Evolutionary conservation across 2,888 invertebrate species (phyloP).

Genomic region (Corbicula japonica): DNA sequence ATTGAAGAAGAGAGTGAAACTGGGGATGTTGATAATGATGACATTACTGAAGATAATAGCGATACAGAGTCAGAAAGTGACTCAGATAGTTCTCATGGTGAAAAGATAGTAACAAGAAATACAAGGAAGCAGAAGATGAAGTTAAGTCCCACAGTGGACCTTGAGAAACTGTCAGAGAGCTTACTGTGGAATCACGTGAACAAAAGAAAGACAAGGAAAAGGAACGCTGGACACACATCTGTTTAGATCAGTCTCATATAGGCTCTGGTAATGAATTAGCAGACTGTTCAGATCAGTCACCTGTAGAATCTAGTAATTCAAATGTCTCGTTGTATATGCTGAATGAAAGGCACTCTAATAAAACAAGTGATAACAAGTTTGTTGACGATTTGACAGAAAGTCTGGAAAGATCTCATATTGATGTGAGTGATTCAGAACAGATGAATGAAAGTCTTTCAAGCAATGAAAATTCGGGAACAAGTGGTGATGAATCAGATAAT

Average conservation of each 20-base stretch:
- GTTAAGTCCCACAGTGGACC: background rate
- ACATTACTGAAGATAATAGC: slow-evolving; percentile 25
- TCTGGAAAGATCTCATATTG: no score
- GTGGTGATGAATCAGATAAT: no score
- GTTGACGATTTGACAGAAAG: no score
- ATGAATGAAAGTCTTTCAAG: no score
- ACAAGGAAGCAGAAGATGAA: slow-evolving; percentile 5
- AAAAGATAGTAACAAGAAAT: slow-evolving; percentile 9
- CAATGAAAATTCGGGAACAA: no score
- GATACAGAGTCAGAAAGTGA: slow-evolving; percentile 30
- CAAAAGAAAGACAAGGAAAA: slow-evolving; percentile 19
- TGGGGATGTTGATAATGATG: slow-evolving; percentile 41
- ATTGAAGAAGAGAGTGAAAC: slow-evolving; percentile 41
- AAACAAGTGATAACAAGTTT: no score
- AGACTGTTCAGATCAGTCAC: background rate
- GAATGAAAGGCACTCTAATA: no score
- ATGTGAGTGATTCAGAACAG: no score
- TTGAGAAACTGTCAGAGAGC: slow-evolving; percentile 41
- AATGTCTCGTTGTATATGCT: slow-evolving; percentile 41
- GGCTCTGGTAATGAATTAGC: background rate
- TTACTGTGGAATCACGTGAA: slow-evolving; percentile 39
- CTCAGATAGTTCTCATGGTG: slow-evolving; percentile 8
- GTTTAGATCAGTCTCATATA: slow-evolving; percentile 3
- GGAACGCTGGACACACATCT: background rate
- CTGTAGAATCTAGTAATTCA: slow-evolving; percentile 34